A percentile compares a stretch with the other conserved stretches of the same genome.
Conservation (phyloP, 2,888 invertebrate genomes). For the Amphipyra tragopoginis region DNA sequence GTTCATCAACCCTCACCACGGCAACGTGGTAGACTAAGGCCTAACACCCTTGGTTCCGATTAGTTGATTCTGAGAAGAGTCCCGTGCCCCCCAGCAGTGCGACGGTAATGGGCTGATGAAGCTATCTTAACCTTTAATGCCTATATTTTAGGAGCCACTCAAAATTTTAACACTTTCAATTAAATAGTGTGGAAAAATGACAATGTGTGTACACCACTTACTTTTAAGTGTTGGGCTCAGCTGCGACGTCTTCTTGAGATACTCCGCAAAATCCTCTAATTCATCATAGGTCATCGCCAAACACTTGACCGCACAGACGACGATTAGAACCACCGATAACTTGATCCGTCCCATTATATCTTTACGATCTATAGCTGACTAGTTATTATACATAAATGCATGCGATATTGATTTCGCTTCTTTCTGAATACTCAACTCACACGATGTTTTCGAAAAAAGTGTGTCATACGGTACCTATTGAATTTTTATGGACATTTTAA, state of each 20-base stretch:
- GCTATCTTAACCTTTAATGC: too few relatives aligned
- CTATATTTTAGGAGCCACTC: too few relatives aligned
- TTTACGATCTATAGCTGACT: constrained; percentile 49
- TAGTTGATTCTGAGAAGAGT: too few relatives aligned
- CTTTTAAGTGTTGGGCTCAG: constrained; percentile 84
- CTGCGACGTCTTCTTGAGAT: constrained; percentile 79
- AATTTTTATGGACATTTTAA: constrained; percentile 61
- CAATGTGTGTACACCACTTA: constrained; percentile 65
- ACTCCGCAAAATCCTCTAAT: constrained; percentile 83
- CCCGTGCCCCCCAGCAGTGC: too few relatives aligned
- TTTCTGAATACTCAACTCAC: constrained; percentile 62
- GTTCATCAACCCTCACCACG: too few relatives aligned
- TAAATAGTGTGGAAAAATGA: too few relatives aligned
- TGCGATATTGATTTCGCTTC: constrained; percentile 58
- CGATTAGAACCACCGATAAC: constrained; percentile 69
- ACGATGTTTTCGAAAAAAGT: constrained; percentile 64
- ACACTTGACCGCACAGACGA: constrained; percentile 77
- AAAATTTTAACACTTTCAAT: too few relatives aligned
- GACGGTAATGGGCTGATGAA: too few relatives aligned
- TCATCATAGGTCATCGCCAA: constrained; percentile 77
- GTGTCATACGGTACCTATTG: constrained; percentile 71
- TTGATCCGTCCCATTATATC: constrained; percentile 71
- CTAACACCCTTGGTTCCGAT: too few relatives aligned
- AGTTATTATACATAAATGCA: constrained; percentile 54
- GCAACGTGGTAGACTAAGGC: too few relatives aligned